Conservation (phyloP, 2,113 vertebrate genomes). For the Puffinus mauretanicus region DNA sequence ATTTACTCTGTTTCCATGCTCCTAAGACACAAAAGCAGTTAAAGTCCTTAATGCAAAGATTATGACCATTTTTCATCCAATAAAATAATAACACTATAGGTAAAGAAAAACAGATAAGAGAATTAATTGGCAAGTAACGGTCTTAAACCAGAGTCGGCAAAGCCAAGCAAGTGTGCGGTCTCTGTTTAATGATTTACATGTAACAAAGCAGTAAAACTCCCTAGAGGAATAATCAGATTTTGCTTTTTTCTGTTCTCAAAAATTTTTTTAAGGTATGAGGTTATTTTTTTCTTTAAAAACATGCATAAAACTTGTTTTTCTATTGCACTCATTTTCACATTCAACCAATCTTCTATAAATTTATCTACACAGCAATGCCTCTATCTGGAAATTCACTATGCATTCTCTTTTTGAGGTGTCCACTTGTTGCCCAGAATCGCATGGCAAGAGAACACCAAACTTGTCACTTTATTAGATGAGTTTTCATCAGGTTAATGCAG, state of each 20-base stretch:
- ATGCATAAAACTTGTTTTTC: not conserved
- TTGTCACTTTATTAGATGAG: not conserved
- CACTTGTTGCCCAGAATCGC: not conserved
- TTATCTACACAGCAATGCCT: not conserved
- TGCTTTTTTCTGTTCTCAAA: not conserved
- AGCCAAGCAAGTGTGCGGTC: not conserved
- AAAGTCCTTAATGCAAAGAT: not conserved
- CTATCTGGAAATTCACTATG: not conserved
- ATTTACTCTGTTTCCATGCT: not conserved
- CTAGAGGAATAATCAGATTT: not conserved
- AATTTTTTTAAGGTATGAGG: accelerated
- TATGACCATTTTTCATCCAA: not conserved
- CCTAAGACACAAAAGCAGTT: not conserved
- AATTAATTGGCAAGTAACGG: slow-evolving; percentile 41
- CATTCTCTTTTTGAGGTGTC: not conserved
- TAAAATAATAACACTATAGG: not conserved
- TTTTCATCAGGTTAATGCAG: not conserved
- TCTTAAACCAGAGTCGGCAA: slow-evolving; percentile 21
- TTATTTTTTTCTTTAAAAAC: not conserved
- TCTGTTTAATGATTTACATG: slow-evolving; percentile 22
- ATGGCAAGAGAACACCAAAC: not conserved
- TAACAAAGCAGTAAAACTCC: not conserved
- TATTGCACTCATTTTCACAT: not conserved
- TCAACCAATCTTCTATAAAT: not conserved
- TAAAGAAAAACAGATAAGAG: not conserved